These are phyloP conservation scores for Chrysomallon squamiferum DNA, from an alignment of 1,140 invertebrate species.

Conservation along the genomic window DNA sequence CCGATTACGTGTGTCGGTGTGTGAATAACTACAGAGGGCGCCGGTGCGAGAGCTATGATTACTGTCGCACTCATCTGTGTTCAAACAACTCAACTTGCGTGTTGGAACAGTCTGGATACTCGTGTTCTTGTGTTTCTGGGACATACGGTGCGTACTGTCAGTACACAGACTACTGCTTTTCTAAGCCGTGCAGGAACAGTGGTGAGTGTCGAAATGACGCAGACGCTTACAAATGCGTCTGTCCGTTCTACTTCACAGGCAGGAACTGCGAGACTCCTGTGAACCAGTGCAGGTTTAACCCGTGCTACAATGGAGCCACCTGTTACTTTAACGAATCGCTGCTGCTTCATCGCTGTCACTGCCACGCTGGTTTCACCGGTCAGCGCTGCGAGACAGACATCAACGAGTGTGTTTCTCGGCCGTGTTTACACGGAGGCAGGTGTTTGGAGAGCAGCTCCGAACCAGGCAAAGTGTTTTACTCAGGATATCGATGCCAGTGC, in stretches of 20 bases:
- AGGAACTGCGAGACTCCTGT: slow-evolving; percentile 31
- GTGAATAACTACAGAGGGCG: slow-evolving; percentile 25
- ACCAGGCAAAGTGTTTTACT: slow-evolving; percentile 1
- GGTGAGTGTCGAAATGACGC: slow-evolving; percentile 32
- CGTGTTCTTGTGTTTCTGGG: slow-evolving; percentile 22
- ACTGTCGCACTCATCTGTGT: slow-evolving; percentile 22
- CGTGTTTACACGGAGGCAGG: slow-evolving; percentile 37
- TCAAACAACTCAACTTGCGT: slow-evolving; percentile 30
- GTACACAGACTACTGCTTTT: slow-evolving; percentile 25
- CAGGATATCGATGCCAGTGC: slow-evolving; percentile 32
- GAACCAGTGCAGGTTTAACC: slow-evolving; percentile 33
- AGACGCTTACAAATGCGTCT: slow-evolving; percentile 27
- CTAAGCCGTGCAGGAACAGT: slow-evolving; percentile 27
- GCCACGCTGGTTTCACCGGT: slow-evolving; percentile 25
- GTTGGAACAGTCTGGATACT: slow-evolving; percentile 9
- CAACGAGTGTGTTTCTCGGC: slow-evolving; percentile 43
- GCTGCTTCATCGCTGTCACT: slow-evolving; percentile 19
- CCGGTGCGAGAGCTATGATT: slow-evolving; percentile 33
- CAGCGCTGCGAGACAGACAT: slow-evolving; percentile 48
- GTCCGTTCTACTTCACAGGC: slow-evolving; percentile 27
- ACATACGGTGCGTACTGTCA: slow-evolving; percentile 37
- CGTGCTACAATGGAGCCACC: slow-evolving; percentile 26
- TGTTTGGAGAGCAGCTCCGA: slow-evolving; percentile 20
- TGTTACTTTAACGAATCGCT: slow-evolving; percentile 18
- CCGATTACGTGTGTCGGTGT: slow-evolving; percentile 36